Base-by-base conservation (phyloP, 2,113 vertebrate species). In the Pelecanoides urinatrix region DNA sequence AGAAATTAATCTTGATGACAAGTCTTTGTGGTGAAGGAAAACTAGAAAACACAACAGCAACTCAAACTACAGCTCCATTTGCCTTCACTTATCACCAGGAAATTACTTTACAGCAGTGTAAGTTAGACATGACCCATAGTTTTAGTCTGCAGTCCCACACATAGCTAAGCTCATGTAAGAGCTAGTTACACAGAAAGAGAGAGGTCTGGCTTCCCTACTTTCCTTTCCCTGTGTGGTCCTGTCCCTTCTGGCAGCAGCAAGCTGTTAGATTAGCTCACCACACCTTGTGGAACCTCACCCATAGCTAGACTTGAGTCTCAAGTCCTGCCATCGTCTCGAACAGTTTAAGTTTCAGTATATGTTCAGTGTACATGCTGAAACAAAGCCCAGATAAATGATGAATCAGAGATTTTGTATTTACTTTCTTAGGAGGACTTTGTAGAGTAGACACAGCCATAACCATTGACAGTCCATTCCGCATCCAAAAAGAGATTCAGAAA, bases 271-370 rank as follows among this genome's bases (percentile, higher is more conserved):
- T 36, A 86, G 79, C 82, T 94, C 83, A 83, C 91, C 89, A 80
- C 86, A 91, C 91, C 91, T 95, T 76, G 67, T 10, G 66, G 56
- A 88, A 92, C 87, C 94, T 96, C 85, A 91, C 87, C 85, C 90
- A 73, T 7, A 74, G 77, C 68, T 40, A 81, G 76, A 40, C 44
- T 49, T 8, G 44, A 96, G 80, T 29, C 90, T 95, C 78, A 58
- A 66, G 81, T 70, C 87, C 40, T 79, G 74, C 71, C 74, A 62
- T 5, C 16, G 88, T 58, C 94, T 89, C 85, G 34, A 85, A 47
- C 11, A 81, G 80, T 8, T 71, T 11, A 85, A 50, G 71, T 90
- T 93, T 94, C 96, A 78, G 83, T 27, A 30, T 25, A 50, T 2
- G 2, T 56, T 80, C 49, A 50, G 61, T 32, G 27, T 23, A 90